phyloP scores from a whole-genome alignment of 2,797 vertebrate species.

The Pangasius sanitwongsei region DNA sequence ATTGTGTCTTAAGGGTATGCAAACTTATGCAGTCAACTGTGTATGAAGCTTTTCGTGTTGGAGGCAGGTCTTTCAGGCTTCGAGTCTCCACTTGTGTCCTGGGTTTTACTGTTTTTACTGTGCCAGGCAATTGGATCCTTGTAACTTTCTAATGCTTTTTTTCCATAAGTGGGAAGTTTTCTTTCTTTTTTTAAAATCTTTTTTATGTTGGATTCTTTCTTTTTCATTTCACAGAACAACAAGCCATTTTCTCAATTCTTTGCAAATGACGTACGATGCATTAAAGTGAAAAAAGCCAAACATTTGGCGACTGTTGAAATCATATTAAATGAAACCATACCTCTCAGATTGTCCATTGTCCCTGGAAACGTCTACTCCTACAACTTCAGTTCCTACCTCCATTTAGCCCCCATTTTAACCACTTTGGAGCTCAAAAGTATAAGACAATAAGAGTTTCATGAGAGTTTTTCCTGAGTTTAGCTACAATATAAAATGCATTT shows the following conservation, averaged over 20 bases:
- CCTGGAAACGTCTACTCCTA: not conserved
- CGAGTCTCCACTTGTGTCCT: not conserved
- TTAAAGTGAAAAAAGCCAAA: not conserved
- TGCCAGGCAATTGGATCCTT: not conserved
- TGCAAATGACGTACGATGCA: not conserved
- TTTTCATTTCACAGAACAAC: not conserved
- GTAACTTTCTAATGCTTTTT: not conserved
- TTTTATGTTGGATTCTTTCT: not conserved
- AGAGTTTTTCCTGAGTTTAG: not conserved
- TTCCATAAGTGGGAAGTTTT: not conserved
- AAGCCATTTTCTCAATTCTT: not conserved
- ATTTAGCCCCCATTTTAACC: not conserved
- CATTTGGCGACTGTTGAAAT: not conserved
- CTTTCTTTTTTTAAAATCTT: not conserved
- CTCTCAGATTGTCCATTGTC: not conserved
- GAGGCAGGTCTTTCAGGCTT: not conserved
- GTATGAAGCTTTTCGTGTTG: not conserved
- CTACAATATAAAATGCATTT: not conserved
- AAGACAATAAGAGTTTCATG: not conserved
- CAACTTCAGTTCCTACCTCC: not conserved
- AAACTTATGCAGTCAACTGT: not conserved
- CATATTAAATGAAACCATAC: not conserved
- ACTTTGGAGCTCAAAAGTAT: not conserved
- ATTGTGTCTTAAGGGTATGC: not conserved
- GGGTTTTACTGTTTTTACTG: not conserved